A percentile compares a stretch with the other conserved stretches of the same genome.
These are phyloP conservation scores for Trachelus stipa DNA, from an alignment of 2,888 invertebrate genomes.

Conservation along the genomic window DNA sequence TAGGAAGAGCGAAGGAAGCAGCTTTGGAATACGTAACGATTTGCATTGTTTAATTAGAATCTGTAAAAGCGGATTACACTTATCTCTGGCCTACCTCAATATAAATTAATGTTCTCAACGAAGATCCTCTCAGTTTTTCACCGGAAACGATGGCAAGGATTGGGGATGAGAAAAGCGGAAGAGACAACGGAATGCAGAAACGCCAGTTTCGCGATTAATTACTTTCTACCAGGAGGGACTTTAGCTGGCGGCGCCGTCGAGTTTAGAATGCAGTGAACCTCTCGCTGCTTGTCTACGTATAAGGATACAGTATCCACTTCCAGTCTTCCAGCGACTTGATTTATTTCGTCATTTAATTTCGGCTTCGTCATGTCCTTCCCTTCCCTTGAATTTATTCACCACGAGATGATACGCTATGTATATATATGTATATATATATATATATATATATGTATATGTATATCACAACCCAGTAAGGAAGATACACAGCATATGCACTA, in stretches of 20 bases:
- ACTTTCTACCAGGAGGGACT: background rate
- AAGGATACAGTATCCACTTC: background rate
- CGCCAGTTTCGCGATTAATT: slow-evolving; percentile 1
- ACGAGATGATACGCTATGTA: too few species aligned
- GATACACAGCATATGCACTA: too few species aligned
- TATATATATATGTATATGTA: too few species aligned
- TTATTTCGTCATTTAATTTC: slow-evolving; percentile 4
- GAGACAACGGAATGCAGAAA: slow-evolving; percentile 1
- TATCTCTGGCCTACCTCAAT: slow-evolving; percentile 21
- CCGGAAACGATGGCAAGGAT: background rate
- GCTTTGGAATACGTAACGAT: too few species aligned
- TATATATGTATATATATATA: too few species aligned
- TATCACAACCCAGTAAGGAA: too few species aligned
- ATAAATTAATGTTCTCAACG: slow-evolving; percentile 21
- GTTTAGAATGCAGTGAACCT: slow-evolving; percentile 4
- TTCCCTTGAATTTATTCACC: background rate
- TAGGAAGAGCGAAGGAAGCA: too few species aligned
- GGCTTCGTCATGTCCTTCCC: slow-evolving; percentile 1
- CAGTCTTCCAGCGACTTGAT: background rate
- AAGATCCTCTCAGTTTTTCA: background rate
- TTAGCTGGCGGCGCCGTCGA: background rate
- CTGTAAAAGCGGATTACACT: slow-evolving; percentile 24
- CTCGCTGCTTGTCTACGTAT: background rate
- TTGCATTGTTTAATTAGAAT: slow-evolving; percentile 22
- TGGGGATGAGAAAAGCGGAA: slow-evolving; percentile 4